phyloP scores from a whole-genome alignment of 1,140 invertebrate genomes.

The Pogonognathellus flavescens region DNA sequence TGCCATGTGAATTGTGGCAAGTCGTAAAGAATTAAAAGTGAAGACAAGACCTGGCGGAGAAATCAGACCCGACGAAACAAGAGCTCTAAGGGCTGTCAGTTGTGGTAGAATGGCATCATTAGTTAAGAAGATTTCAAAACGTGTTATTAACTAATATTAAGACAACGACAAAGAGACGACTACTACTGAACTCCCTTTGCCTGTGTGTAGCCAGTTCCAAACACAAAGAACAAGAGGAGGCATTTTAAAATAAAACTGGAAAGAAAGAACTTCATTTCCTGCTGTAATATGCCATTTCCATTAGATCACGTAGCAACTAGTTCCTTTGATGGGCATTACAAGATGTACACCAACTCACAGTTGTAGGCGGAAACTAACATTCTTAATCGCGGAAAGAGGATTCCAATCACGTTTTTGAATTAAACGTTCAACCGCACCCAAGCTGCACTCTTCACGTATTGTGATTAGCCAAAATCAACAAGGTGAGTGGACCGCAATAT shows the following conservation, averaged over 20 bases:
- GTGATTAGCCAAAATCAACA: slow-evolving; percentile 56
- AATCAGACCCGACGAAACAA: too few species aligned
- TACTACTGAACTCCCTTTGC: too few species aligned
- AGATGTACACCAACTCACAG: slow-evolving; percentile 21
- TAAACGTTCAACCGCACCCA: slow-evolving; percentile 56
- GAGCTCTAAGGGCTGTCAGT: too few species aligned
- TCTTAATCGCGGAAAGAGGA: slow-evolving; percentile 54
- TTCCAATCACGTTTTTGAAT: slow-evolving; percentile 55
- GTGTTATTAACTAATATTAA: too few species aligned
- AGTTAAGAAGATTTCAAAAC: too few species aligned
- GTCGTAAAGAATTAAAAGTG: too few species aligned
- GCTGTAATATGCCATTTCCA: slow-evolving; percentile 30
- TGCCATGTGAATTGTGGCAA: too few species aligned
- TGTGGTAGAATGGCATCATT: too few species aligned
- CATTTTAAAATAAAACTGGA: slow-evolving; percentile 12
- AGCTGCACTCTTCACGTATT: slow-evolving; percentile 50
- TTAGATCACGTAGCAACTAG: slow-evolving; percentile 42
- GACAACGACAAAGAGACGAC: too few species aligned
- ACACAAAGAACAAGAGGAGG: slow-evolving; percentile 26
- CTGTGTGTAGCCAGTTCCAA: too few species aligned
- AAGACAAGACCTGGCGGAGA: too few species aligned
- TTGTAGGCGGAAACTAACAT: slow-evolving; percentile 53
- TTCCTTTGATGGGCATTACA: slow-evolving; percentile 17
- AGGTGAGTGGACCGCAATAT: slow-evolving; percentile 52
- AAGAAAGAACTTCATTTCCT: slow-evolving; percentile 47